phyloP scores from a whole-genome alignment of 2,113 vertebrate genomes.

The Austrofundulus limnaeus region DNA sequence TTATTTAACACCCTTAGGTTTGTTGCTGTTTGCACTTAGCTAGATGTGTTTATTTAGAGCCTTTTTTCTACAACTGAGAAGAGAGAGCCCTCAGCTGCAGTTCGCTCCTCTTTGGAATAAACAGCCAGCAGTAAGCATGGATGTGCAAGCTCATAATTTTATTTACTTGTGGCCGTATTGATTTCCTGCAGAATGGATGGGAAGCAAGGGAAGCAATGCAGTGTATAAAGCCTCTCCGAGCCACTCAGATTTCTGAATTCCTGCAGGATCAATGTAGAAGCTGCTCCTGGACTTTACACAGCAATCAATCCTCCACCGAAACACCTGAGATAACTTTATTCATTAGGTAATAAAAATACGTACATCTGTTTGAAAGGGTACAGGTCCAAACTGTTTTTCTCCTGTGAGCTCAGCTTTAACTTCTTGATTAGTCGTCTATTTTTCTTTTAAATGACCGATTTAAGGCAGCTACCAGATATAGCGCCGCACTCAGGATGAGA shows the following conservation, averaged over 20 bases:
- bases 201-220: conserved; percentile 12
- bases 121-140: conserved; percentile 46
- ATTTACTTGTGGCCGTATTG: conserved; percentile 52
- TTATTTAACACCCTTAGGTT: no score
- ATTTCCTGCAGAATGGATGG: conserved; percentile 50
- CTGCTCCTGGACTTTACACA: conserved; percentile 22
- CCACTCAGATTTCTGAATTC: conserved; percentile 15
- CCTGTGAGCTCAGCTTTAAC: conserved; percentile 7
- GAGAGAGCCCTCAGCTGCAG: conserved; percentile 39
- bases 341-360: conserved; percentile 14
- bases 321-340: conserved; percentile 9
- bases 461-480: conserved; percentile 5
- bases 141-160: conserved; percentile 51
- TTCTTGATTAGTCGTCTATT: conserved; percentile 1
- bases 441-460: conserved; percentile 15
- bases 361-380: not conserved
- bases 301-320: conserved; percentile 20
- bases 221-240: conserved; percentile 28
- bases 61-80: conserved; percentile 47
- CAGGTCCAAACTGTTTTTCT: not conserved
- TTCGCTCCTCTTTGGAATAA: conserved; percentile 42
- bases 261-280: conserved; percentile 28
- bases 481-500: conserved; percentile 10
- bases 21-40: conserved; percentile 9
- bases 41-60: conserved; percentile 27